Base-by-base conservation (phyloP, 2,113 vertebrate genomes). In the Dermatemys mawii region DNA sequence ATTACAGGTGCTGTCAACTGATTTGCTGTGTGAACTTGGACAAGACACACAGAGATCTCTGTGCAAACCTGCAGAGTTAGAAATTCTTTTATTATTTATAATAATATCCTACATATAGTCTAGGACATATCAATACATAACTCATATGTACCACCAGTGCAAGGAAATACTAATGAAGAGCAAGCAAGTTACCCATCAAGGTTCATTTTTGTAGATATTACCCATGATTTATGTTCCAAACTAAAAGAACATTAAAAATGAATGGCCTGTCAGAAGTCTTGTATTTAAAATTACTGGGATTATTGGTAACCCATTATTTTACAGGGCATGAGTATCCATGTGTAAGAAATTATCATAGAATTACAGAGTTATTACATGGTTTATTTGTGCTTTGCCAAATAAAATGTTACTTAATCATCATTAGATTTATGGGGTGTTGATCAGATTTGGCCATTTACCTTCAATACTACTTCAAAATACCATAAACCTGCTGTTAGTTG, bases 271-370 rank as follows among this genome's bases (percentile, higher is more conserved):
- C 96, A 95, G 88, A 96, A 94, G 94, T 89, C 95, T 90, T 95
- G 78, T 97, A 97, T 97, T 97, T 97, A 97, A 97, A 95, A 97
- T 94, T 95, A 95, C 92, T 49, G 91, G 93, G 93, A 97, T 96
- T 96, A 94, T 97, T 97, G 93, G 97, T 93, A 97, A 97, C 93
- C 95, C 93, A 27, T 78, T 96, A 90, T 94, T 97, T 97, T 96
- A 96, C 81, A 95, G 94, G 91, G 90, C 93, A 95, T 97, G 94
- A 90, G 93, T 97, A 97, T 90, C 95, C 96, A 97, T 95, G 94
- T 97, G 97, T 90, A 96, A 97, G 90, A 96, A 97, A 96, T 97
- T 97, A 96, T 91, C 97, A 97, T 95, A 92, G 95, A 96, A 96
- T 97, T 96, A 96, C 93, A 88, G 93, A 83, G 96, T 86, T 94